Evolutionary conservation across 2,797 vertebrate species (phyloP).

Genomic region (Acrocephalus scirpaceus): DNA sequence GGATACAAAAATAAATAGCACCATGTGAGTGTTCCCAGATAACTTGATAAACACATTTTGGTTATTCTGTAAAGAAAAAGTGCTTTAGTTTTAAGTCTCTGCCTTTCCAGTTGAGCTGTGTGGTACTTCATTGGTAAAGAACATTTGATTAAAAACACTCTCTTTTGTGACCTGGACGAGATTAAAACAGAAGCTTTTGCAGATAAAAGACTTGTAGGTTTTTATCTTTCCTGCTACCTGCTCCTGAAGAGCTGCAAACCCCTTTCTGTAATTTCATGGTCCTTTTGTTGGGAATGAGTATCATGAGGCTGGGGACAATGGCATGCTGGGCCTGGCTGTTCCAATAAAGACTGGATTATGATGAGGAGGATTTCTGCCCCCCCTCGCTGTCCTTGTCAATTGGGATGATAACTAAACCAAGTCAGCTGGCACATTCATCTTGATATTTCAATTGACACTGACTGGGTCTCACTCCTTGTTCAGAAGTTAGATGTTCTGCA

Average conservation of each 20-base stretch:
- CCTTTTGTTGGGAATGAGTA: conserved; percentile 20
- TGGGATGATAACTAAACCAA: background rate
- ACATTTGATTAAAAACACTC: background rate
- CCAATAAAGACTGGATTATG: conserved; percentile 52
- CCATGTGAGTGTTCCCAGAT: background rate
- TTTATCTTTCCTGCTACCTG: conserved; percentile 43
- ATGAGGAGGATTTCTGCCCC: background rate
- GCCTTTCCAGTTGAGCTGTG: background rate
- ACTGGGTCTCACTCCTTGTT: background rate
- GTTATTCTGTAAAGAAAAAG: background rate
- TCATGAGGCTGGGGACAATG: background rate
- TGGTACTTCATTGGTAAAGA: background rate
- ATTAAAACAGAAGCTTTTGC: background rate
- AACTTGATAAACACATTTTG: background rate
- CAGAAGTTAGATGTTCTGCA: background rate
- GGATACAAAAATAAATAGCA: background rate
- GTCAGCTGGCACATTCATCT: background rate
- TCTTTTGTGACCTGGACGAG: background rate
- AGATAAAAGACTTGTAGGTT: conserved; percentile 42
- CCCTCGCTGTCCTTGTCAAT: background rate
- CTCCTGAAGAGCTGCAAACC: background rate
- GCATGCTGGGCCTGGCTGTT: conserved; percentile 11
- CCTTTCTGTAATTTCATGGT: conserved; percentile 34
- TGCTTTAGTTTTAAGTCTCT: background rate
- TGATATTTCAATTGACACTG: background rate